These are phyloP conservation scores for Podarcis cretensis DNA, from an alignment of 2,113 vertebrate species.

Conservation along the genomic window DNA sequence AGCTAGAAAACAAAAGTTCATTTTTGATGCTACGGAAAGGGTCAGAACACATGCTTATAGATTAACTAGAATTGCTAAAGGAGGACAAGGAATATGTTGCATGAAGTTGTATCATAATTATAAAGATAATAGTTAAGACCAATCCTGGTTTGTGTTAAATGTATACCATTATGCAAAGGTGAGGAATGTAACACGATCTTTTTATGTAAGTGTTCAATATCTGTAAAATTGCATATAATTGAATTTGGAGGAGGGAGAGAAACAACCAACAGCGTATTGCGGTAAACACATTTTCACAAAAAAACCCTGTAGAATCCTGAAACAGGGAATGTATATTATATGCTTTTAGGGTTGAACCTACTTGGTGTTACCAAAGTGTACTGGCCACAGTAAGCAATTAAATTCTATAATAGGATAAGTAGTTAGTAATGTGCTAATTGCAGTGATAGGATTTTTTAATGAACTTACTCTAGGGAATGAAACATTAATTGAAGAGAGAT, in stretches of 20 bases:
- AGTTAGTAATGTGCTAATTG: constrained; percentile 40
- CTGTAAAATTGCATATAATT: neutral
- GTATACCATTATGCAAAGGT: neutral
- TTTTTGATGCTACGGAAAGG: neutral
- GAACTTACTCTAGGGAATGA: constrained; percentile 27
- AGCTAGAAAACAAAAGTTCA: neutral
- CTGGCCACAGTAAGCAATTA: neutral
- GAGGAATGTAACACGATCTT: neutral
- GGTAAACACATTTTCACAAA: neutral
- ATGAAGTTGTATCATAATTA: neutral
- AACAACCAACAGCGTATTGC: neutral
- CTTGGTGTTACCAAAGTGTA: neutral
- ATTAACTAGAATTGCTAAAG: neutral
- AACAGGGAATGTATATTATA: neutral
- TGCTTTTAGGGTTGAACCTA: neutral
- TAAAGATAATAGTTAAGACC: neutral
- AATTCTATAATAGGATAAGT: constrained; percentile 41
- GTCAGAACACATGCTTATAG: neutral
- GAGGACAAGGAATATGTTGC: neutral
- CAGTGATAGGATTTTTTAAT: constrained; percentile 51
- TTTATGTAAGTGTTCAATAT: neutral
- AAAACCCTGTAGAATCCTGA: neutral
- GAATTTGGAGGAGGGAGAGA: neutral
- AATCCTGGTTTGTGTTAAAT: neutral
- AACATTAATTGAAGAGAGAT: constrained; percentile 34